phyloP scores from a whole-genome alignment of 1,140 invertebrate species.

The Myzus persicae region DNA sequence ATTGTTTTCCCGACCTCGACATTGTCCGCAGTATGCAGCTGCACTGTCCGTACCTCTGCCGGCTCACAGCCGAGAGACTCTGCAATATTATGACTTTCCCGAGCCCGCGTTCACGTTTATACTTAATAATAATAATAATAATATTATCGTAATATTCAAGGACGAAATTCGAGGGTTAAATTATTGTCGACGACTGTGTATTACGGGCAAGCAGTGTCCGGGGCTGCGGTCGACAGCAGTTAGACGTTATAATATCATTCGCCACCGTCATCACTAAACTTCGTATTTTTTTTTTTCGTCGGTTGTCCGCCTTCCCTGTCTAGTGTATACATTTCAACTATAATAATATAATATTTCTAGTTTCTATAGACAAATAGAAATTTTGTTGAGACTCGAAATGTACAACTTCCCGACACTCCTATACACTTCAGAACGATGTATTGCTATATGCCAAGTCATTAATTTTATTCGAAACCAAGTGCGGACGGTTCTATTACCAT shows the following conservation, averaged over 20 bases:
- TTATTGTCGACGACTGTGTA: background rate
- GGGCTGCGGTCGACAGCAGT: background rate
- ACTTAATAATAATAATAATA: background rate
- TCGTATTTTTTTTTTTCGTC: background rate
- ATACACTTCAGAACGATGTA: background rate
- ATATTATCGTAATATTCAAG: background rate
- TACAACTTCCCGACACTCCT: background rate
- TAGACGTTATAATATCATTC: background rate
- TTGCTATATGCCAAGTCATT: background rate
- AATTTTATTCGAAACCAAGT: background rate
- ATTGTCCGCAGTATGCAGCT: background rate
- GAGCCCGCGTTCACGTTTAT: background rate
- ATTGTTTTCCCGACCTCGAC: background rate
- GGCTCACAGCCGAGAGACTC: background rate
- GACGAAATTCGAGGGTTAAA: background rate
- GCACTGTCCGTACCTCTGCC: no score
- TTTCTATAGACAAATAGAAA: background rate
- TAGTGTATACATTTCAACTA: background rate
- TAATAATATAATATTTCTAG: conserved; percentile 3
- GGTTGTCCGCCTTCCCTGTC: background rate
- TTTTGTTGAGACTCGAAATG: background rate
- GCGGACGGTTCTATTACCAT: background rate
- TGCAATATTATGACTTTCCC: background rate
- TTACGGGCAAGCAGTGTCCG: background rate
- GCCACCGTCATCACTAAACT: background rate